These are phyloP conservation scores for Benthosema pterotum DNA, from an alignment of 2,797 vertebrate genomes.

Conservation along the genomic window DNA sequence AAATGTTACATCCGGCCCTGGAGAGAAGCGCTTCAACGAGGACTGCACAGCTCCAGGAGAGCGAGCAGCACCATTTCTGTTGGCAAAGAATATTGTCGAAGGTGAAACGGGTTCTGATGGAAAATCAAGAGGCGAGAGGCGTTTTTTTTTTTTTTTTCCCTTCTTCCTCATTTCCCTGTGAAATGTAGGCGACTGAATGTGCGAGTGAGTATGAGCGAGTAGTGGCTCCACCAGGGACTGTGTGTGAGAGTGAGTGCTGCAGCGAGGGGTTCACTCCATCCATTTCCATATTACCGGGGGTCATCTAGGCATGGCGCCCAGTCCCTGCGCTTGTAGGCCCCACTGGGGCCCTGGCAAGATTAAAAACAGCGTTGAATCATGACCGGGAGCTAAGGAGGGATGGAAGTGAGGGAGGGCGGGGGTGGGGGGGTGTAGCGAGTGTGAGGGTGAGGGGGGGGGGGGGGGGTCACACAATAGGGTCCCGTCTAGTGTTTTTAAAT, in stretches of 20 bases:
- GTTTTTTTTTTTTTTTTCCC: neutral
- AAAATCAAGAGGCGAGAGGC: constrained; percentile 26
- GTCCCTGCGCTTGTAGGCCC: constrained; percentile 59
- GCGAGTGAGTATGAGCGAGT: constrained; percentile 18
- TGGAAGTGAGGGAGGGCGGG: constrained; percentile 3
- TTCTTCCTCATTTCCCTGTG: no score
- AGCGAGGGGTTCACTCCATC: constrained; percentile 27
- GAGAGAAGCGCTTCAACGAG: constrained; percentile 35
- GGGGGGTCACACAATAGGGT: constrained; percentile 60
- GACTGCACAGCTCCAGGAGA: neutral
- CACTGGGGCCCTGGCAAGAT: constrained; percentile 58
- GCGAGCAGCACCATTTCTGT: constrained; percentile 7
- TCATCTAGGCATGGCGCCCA: constrained; percentile 70
- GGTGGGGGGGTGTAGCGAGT: constrained; percentile 12
- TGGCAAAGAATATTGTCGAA: constrained; percentile 25
- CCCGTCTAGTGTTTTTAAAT: constrained; percentile 71
- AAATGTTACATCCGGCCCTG: no score
- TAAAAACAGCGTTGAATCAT: constrained; percentile 63
- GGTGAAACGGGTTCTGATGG: constrained; percentile 43
- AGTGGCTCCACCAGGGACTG: constrained; percentile 21
- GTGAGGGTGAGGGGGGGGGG: constrained; percentile 13
- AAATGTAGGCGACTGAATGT: constrained; percentile 22
- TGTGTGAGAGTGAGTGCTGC: constrained; percentile 9
- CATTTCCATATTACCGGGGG: constrained; percentile 70
- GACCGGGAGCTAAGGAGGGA: constrained; percentile 44